Base-by-base conservation (phyloP, 1,140 invertebrate genomes). In the Calliphora vicina region DNA sequence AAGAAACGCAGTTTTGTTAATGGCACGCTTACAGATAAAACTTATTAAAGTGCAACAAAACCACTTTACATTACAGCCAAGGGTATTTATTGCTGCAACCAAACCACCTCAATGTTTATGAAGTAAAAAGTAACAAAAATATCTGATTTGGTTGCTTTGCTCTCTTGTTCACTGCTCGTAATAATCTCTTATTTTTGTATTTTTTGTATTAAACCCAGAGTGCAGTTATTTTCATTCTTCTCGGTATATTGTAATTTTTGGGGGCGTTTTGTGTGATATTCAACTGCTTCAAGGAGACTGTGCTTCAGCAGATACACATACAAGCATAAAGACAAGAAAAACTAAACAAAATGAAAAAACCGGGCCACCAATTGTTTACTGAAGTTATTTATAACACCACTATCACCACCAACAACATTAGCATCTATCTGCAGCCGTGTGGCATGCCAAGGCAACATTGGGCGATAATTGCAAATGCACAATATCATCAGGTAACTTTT, bases 211-310 rank as follows among this genome's bases (percentile, higher is more conserved):
- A 2, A 57, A 57, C 13, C 15, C 12, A 57, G 50, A 57, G n/a
- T n/a, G n/a, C 50, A 57, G 50, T 57, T 57, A 57, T 57, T 15
- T n/a, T 57, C 13, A 35, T 29, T 27, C 25, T 73, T 27, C 73
- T 76, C 29, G 26, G 29, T 17, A 35, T 35, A 20, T 42, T 42
- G 29, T 42, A n/a, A 12, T 76, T 76, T 76, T 76, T 76, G 73
- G 73, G 73, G 73, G 73, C 73, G 73, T 76, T 76, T 76, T 35
- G 73, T 76, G 73, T 76, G 73, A 76, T 76, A 76, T 74, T 27
- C 72, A 74, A 74, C n/a, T 74, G 72, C 72, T 74, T 29, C 29
- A 74, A 74, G 72, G 27, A n/a, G 35, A 15, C 13, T 57, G 12
- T 6, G 50, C 50, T 15, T n/a, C 1, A n/a, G 35, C 6, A 35